phyloP scores from a whole-genome alignment of 2,797 vertebrate species.

The Margarornis squamiger region DNA sequence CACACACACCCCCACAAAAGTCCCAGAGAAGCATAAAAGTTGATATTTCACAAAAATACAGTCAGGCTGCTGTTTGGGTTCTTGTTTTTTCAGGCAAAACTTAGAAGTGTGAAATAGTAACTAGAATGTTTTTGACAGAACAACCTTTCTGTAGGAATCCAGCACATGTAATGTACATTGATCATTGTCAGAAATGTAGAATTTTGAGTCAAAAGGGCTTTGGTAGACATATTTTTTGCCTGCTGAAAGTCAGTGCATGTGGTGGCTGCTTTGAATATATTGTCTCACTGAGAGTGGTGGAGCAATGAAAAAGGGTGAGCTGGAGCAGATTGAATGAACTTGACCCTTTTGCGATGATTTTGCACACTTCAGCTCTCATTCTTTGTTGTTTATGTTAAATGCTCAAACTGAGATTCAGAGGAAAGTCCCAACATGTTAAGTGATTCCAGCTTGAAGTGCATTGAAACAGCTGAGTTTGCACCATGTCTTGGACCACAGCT shows the following conservation, averaged over 20 bases:
- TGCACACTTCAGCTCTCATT: neutral
- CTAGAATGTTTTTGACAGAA: neutral
- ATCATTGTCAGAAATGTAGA: neutral
- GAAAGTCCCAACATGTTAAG: neutral
- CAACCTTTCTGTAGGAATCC: neutral
- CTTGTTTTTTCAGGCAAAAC: neutral
- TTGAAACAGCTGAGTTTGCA: constrained; percentile 1
- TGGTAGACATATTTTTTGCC: neutral
- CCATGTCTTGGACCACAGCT: neutral
- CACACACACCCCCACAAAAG: neutral
- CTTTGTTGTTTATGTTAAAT: neutral
- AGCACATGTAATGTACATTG: rapidly evolving
- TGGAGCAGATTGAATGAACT: neutral
- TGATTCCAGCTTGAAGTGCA: neutral
- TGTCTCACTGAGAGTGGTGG: neutral
- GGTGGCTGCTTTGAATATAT: neutral
- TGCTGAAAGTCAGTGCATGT: neutral
- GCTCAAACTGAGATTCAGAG: neutral
- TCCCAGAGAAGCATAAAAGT: neutral
- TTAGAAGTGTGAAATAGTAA: neutral
- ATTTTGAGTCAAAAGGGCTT: neutral
- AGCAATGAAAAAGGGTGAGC: neutral
- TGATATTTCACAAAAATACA: neutral
- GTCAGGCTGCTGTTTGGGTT: neutral
- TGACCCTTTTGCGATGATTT: neutral